Base-by-base conservation (phyloP, 2,797 vertebrate species). In the Sciurus carolinensis region DNA sequence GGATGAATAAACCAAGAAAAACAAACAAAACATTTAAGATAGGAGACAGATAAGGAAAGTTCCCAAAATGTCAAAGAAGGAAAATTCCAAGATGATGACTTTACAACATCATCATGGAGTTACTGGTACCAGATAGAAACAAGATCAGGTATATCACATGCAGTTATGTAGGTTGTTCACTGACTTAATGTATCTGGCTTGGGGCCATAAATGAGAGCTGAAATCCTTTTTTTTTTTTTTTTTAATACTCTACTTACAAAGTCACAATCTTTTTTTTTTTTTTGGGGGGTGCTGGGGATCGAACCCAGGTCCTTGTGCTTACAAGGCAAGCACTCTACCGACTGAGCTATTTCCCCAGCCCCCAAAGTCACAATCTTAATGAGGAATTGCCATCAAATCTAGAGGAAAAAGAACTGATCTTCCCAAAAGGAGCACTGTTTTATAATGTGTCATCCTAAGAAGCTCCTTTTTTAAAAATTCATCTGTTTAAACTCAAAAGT, bases 391-490 rank as follows among this genome's bases (percentile, higher is more conserved):
- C 59, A 88, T 75, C 52, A 95, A 95, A 91, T 22, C 69, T 81
- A 62, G 12, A 87, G 80, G 8, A 81, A 96, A 64, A 95, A 57
- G 44, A 50, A 30, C 79, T 66, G 33, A 0, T 87, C 39, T 95
- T 92, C 57, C 72, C 80, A 80, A 50, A 87, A 69, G 79, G 5
- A 88, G 75, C 33, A 84, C 42, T 80, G 7, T 52, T 86, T 81
- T 91, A 36, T 90, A 75, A 88, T 33, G 89, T 91, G 42, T 80
- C 79, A 91, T 69, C 64, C 52, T 57, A 86, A 15, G 79, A 87
- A 95, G 36, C 6, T 79, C n/a, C 79, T 95, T 87, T 95, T 87
- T 69, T 77, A 28, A 91, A 28, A 89, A 86, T 75, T 33, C 4
- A 66, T 84, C 50, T 92, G 33, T 66, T 30, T 44, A 47, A 77